phyloP scores from a whole-genome alignment of 2,888 invertebrate species.

The Lasioglossum lativentre region DNA sequence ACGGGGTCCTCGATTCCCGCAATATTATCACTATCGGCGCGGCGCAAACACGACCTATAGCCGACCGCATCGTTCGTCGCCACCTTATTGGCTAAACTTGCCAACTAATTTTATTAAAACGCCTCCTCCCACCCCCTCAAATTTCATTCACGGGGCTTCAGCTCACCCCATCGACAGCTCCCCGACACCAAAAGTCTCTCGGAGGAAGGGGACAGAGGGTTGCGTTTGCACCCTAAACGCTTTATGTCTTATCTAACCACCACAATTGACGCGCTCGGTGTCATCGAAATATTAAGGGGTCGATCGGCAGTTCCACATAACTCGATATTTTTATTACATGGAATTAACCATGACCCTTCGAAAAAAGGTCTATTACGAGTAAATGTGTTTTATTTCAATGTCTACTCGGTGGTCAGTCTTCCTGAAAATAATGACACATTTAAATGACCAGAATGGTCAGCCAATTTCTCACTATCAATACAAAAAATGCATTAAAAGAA shows the following conservation, averaged over 20 bases:
- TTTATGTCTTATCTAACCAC: not conserved
- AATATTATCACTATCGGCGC: constrained; percentile 78
- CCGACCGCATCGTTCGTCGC: constrained; percentile 73
- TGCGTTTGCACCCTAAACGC: not conserved
- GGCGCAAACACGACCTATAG: constrained; percentile 65
- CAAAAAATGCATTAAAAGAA: no score
- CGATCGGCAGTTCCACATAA: not conserved
- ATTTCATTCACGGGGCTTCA: constrained; percentile 32
- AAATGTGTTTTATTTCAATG: no score
- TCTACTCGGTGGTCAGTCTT: no score
- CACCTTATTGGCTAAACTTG: constrained; percentile 75
- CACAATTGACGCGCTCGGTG: not conserved
- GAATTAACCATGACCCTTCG: no score
- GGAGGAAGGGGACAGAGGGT: not conserved
- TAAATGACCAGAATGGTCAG: no score
- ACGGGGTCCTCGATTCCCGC: constrained; percentile 64
- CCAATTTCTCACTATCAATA: no score
- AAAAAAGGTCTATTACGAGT: no score
- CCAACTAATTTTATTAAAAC: constrained; percentile 80
- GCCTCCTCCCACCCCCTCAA: constrained; percentile 33
- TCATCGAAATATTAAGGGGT: not conserved
- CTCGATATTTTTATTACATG: no score
- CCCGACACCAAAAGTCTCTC: not conserved
- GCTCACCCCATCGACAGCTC: constrained; percentile 21
- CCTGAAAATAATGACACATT: no score